Conservation (phyloP, 2,113 vertebrate species). For the Butorides virescens region DNA sequence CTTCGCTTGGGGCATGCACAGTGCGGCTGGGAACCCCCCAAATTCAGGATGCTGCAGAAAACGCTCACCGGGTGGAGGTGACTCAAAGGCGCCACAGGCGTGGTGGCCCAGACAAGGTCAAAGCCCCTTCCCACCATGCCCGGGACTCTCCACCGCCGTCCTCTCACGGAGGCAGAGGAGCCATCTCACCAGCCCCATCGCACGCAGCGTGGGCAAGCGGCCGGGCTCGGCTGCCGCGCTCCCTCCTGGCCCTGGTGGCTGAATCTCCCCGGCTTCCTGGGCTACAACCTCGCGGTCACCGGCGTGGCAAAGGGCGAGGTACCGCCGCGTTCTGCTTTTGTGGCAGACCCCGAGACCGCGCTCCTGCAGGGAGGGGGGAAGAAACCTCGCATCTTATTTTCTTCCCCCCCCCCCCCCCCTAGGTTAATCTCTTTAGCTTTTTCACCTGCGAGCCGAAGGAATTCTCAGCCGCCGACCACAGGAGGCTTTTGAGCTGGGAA, state of each 20-base stretch:
- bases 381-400: background rate
- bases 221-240: background rate
- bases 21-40: background rate
- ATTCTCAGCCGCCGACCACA: background rate
- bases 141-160: rapidly evolving
- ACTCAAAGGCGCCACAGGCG: rapidly evolving
- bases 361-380: background rate
- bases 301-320: rapidly evolving
- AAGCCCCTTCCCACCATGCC: background rate
- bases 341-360: background rate
- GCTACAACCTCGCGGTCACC: rapidly evolving
- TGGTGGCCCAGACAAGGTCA: background rate
- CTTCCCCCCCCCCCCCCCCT: background rate
- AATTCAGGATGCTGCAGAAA: rapidly evolving
- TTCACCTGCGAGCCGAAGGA: background rate
- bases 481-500: background rate
- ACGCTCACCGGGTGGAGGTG: rapidly evolving
- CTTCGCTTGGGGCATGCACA: rapidly evolving
- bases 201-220: rapidly evolving
- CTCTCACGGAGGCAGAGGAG: rapidly evolving
- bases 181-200: rapidly evolving
- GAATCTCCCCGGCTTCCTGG: rapidly evolving
- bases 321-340: rapidly evolving
- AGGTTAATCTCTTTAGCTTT: constrained; percentile 23
- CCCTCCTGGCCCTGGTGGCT: rapidly evolving